Base-by-base conservation (phyloP, 2,888 invertebrate species). In the Dioctria linearis region DNA sequence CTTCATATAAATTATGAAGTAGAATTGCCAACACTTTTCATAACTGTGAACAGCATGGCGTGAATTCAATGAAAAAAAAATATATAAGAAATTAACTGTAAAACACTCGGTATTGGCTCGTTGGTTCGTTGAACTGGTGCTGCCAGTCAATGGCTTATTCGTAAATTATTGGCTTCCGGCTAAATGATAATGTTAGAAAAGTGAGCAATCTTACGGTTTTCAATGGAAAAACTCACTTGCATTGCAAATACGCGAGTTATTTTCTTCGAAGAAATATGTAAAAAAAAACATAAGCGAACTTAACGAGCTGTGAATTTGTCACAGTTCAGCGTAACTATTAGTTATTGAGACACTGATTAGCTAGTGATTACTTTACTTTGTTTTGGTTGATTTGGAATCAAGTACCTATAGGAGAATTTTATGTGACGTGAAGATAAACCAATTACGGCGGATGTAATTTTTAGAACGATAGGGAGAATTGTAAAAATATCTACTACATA, bases 231-330 rank as follows among this genome's bases (percentile, higher is more conserved):
- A 25, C 25, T 25, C 25, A 25, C 25, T 25, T 25, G 25, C 25
- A 25, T 25, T 25, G 51, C 51, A 51, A 51, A 9, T 51, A 51
- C 6, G 25, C 25, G 51, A 51, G 6, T 6, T 11, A 51, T 51
- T 51, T 11, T 51, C 51, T 51, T 9, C 51, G 51, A 11, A 51
- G 11, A 51, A 9, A 51, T 51, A 6, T 51, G 51, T 51, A 11
- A 2, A 51, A 9, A 51, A 51, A 51, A n/a, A n/a, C n/a, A 1
- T 51, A 6, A 51, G 25, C 25, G 25, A 25, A 2, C 51, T 6
- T 51, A 51, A 51, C 51, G 51, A 51, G 51, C 51, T 51, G 51
- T 51, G 51, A 51, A 51, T 51, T 51, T 51, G 51, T 51, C 51
- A 51, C 51, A 51, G 6, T 6, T 51, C 11, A 9, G 8, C 11